Evolutionary conservation across 2,797 vertebrate species (phyloP), one percentile per base, ranked within the genome.

Genomic region (Potorous gilbertii): DNA sequence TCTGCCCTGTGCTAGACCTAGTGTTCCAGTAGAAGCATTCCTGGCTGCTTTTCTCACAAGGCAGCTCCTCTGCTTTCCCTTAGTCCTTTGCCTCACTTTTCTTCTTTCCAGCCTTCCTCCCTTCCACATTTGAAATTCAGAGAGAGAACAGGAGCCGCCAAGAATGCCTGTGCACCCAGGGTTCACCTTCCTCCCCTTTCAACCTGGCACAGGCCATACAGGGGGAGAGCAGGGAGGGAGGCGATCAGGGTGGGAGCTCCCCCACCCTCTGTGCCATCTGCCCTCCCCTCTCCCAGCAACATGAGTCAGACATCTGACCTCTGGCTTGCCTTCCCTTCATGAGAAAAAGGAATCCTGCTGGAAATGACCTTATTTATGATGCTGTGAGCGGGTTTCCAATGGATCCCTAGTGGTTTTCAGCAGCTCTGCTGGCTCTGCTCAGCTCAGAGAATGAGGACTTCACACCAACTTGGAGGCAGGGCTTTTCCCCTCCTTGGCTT

Each of bases 281-380:
- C 0, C 56, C 50, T 90, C 55, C 34, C 59, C 55, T 56, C n/a
- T 46, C 50, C 13, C 2, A 0, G 28, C 46, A 29, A 90, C 5
- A 0, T 0, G 28, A 28, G 62, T 6, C 93, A 0, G 0, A 12
- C 13, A 0, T n/a, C 91, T 46, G 94, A n/a, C 55, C 55, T 87
- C 1, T 2, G 0, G 93, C 54, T 91, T 0, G 4, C 91, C 90
- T n/a, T 34, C 66, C 0, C 0, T 21, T 66, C 12, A 0, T 55
- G 91, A 92, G 90, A 90, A 94, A 27, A 57, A 56, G 52, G 29
- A n/a, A 0, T 14, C 54, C 90, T 10, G 66, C 1, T 8, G 2
- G 92, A 31, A 56, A 12, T 0, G 46, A 5, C 55, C 0, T 0
- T 5, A n/a, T 52, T 74, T 34, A n/a, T 0, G 27, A 55, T 0